Base-by-base conservation (phyloP, 2,888 invertebrate species). In the Corbicula japonica region DNA sequence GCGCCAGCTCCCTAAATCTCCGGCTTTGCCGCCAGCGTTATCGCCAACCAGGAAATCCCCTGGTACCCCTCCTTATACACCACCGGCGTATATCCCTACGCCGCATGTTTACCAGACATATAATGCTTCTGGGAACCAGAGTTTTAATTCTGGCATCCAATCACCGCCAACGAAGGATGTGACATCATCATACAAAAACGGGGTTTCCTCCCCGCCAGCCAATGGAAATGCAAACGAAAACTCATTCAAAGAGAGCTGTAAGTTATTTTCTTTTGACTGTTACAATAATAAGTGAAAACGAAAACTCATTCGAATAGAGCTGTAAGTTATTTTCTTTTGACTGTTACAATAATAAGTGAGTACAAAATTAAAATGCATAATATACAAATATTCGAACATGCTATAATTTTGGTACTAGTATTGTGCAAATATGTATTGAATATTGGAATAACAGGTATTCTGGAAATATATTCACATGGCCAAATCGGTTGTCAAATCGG, bases 1-100 rank as follows among this genome's bases (percentile, higher is more conserved):
- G n/a, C 68, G 78, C n/a, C 78, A 73, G 23, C 62, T 78, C 10
- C 80, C 80, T 0, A 76, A 76, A 34, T 61, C 80, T 8, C 76
- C 69, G 5, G n/a, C 54, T 3, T 48, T 73, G 21, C 44, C 61
- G 10, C 34, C 60, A 6, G 35, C 69, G 15, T n/a, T 38, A 18
- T 72, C 71, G 15, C 62, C 75, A 5, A 32, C 46, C 1, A 23
- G 69, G 15, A 69, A 70, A 38, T 76, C 81, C 12, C 82, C 84
- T 1, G 73, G 79, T 12, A 58, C 82, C 28, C 72, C 77, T 2
- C 66, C 66, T 26, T 66, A 54, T n/a, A 66, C 66, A 4, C 66
- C 66, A 4, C 52, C 66, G 5, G 54, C 30, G 5, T 65, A 65
- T 52, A 52, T 52, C 0, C 23, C 70, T 4, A 68, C 58, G 44